Evolutionary conservation across 37 sponge, comb jelly and placozoan species (phyloP).

Genomic region (Beroe ovata): DNA sequence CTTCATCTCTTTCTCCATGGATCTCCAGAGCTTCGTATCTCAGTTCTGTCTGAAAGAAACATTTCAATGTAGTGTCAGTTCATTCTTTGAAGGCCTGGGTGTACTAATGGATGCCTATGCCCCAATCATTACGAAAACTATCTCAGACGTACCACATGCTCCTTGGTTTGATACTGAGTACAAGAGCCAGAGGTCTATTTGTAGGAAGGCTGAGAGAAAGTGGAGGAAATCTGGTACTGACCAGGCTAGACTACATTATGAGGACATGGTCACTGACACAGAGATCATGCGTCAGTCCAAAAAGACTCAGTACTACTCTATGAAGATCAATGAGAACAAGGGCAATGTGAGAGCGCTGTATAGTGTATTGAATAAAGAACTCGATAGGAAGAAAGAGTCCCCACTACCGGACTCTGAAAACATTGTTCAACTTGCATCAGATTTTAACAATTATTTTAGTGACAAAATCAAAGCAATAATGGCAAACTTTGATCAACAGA

Average conservation of each 20-base stretch:
- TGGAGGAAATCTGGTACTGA: background rate
- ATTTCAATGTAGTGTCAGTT: no score
- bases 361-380: constrained; percentile 81
- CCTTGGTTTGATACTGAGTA: background rate
- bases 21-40: background rate
- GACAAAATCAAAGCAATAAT: background rate
- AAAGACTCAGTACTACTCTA: background rate
- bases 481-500: background rate
- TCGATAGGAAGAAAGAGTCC: background rate
- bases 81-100: background rate
- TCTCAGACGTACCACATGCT: background rate
- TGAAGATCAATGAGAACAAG: background rate
- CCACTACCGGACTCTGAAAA: background rate
- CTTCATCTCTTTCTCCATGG: background rate
- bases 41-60: no score
- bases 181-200: background rate
- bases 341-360: constrained; percentile 54
- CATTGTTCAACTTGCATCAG: background rate
- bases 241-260: background rate
- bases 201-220: background rate
- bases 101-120: background rate
- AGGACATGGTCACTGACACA: background rate
- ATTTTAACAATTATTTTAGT: background rate
- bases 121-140: background rate
- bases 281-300: background rate